These are phyloP conservation scores for Camponotus floridanus DNA, from an alignment of 1,140 invertebrate species.

Conservation along the genomic window DNA sequence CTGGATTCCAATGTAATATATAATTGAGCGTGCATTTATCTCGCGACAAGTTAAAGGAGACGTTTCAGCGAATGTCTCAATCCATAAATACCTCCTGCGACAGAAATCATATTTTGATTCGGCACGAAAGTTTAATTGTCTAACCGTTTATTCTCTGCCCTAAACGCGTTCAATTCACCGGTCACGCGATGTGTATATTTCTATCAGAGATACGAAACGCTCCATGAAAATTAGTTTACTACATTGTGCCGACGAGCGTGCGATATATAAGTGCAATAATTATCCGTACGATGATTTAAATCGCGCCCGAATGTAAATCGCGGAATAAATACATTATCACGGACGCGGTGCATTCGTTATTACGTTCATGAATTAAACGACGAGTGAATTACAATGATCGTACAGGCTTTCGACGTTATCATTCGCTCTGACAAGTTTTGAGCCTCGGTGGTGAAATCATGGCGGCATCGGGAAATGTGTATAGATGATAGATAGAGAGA, in stretches of 20 bases:
- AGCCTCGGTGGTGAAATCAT: not conserved
- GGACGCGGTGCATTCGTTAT: constrained; percentile 58
- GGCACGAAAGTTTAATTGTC: constrained; percentile 5
- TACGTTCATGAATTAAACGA: constrained; percentile 56
- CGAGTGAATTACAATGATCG: constrained; percentile 55
- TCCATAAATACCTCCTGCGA: not conserved
- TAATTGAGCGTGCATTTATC: not conserved
- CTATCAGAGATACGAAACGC: constrained; percentile 14
- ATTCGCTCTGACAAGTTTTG: constrained; percentile 23
- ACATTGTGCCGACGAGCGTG: constrained; percentile 23
- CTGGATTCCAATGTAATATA: not conserved
- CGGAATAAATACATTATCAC: constrained; percentile 58
- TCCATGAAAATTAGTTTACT: constrained; percentile 48
- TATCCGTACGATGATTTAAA: constrained; percentile 58
- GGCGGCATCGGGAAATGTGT: constrained; percentile 37
- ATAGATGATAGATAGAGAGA: constrained; percentile 15
- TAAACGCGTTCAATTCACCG: not conserved
- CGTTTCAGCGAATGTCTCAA: not conserved
- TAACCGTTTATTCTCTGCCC: constrained; percentile 10
- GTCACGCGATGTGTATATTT: constrained; percentile 48
- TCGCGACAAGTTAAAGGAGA: not conserved
- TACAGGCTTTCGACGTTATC: constrained; percentile 23
- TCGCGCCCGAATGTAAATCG: constrained; percentile 51
- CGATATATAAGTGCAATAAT: constrained; percentile 59
- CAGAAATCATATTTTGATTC: constrained; percentile 17